phyloP scores from a whole-genome alignment of 2,113 vertebrate genomes.

The Saccopteryx bilineata region DNA sequence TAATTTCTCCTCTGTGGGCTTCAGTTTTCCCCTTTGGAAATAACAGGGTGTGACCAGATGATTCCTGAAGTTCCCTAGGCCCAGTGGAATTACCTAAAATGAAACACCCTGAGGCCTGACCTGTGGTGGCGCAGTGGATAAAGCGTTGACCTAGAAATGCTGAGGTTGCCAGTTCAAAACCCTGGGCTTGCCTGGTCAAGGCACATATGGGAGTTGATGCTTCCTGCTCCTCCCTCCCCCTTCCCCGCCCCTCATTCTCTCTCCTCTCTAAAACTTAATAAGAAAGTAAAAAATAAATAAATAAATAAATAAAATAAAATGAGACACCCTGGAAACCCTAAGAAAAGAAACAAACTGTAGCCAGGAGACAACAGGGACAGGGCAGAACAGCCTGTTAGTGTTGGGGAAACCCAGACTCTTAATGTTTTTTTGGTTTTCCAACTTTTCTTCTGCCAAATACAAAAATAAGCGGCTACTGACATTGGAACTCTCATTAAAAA shows the following conservation, averaged over 20 bases:
- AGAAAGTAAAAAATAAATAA: too few species aligned
- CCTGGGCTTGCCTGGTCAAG: too few species aligned
- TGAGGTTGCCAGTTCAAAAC: too few species aligned
- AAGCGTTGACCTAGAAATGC: too few species aligned
- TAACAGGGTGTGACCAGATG: background rate
- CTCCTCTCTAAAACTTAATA: too few species aligned
- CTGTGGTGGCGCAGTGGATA: too few species aligned
- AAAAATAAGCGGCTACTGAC: constrained; percentile 68
- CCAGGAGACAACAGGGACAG: background rate
- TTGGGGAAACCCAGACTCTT: background rate
- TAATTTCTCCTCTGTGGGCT: constrained; percentile 24
- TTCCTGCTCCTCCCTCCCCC: too few species aligned
- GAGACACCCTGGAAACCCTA: constrained; percentile 35
- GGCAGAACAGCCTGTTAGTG: background rate
- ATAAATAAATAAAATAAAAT: background rate
- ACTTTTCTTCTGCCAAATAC: constrained; percentile 59
- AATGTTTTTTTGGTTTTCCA: constrained; percentile 12
- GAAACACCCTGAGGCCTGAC: background rate
- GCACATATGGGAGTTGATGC: too few species aligned
- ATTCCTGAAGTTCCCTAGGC: constrained; percentile 25
- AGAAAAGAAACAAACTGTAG: constrained; percentile 33
- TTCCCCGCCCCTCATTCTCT: too few species aligned
- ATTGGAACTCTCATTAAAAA: background rate
- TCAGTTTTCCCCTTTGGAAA: constrained; percentile 15
- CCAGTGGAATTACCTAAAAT: background rate